Percentiles rank a stretch among this genome's conserved stretches.
Conservation (phyloP, 2,888 invertebrate species). For the Sesia apiformis region DNA sequence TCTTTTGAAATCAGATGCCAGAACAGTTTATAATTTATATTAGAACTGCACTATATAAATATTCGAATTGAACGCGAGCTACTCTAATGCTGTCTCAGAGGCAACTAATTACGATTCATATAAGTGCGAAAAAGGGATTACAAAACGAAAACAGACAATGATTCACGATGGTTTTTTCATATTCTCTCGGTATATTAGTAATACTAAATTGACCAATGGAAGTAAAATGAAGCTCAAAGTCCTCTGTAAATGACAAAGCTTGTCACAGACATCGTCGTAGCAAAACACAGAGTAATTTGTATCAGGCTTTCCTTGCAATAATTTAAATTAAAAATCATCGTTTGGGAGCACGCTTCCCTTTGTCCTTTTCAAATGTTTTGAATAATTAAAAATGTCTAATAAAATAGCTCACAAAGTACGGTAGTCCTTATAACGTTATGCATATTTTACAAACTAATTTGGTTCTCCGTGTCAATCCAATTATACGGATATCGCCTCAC, state of each 20-base stretch:
- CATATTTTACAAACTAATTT: conserved; percentile 62
- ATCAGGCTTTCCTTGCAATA: neutral
- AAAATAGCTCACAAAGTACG: conserved; percentile 23
- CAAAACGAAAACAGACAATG: too few relatives aligned
- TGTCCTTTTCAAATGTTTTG: conserved; percentile 10
- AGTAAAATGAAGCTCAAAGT: neutral
- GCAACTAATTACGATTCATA: too few relatives aligned
- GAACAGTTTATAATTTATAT: too few relatives aligned
- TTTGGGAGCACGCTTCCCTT: neutral
- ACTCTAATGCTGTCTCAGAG: too few relatives aligned
- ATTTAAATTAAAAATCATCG: neutral
- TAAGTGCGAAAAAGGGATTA: too few relatives aligned
- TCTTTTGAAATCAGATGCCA: too few relatives aligned
- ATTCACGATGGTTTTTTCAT: too few relatives aligned
- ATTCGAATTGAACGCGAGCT: too few relatives aligned
- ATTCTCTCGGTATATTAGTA: too few relatives aligned
- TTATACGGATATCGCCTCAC: conserved; percentile 33
- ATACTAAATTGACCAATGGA: neutral
- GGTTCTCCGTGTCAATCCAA: conserved; percentile 43
- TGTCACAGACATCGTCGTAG: neutral
- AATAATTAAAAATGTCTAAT: conserved; percentile 41
- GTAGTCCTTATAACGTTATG: conserved; percentile 36
- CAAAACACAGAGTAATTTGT: neutral
- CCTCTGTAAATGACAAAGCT: neutral
- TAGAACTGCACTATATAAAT: too few relatives aligned